phyloP scores from a whole-genome alignment of 2,113 vertebrate species.

The Gobiocypris rarus region DNA sequence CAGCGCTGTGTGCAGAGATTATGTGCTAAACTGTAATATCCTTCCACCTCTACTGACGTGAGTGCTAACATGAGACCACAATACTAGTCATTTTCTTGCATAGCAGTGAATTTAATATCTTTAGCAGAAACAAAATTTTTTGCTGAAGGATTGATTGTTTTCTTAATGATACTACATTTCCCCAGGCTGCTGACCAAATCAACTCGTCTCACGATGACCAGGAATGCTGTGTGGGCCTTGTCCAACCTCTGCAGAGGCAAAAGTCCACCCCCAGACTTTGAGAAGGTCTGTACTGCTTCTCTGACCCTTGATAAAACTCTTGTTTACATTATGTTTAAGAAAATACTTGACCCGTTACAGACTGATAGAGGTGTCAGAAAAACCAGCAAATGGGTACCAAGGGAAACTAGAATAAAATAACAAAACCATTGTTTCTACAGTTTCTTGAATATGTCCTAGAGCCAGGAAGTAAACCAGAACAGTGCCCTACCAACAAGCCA shows the following conservation, averaged over 20 bases:
- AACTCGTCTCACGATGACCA: slow-evolving; percentile 95
- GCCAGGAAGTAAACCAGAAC: too few relatives aligned
- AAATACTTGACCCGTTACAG: neutral
- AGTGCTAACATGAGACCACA: slow-evolving; percentile 66
- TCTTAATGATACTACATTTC: slow-evolving; percentile 23
- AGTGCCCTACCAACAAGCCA: too few relatives aligned
- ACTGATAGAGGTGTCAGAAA: too few relatives aligned
- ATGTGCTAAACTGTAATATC: slow-evolving; percentile 94
- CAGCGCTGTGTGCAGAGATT: slow-evolving; percentile 96
- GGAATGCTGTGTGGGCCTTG: slow-evolving; percentile 97
- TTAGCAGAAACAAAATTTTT: neutral
- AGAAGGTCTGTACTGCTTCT: slow-evolving; percentile 80
- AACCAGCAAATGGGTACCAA: too few relatives aligned
- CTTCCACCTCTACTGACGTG: slow-evolving; percentile 93
- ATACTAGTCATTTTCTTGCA: neutral
- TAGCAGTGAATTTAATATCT: neutral
- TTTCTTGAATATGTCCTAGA: too few relatives aligned
- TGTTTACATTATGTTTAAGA: neutral
- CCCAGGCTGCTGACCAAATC: slow-evolving; percentile 94
- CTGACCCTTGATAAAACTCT: neutral
- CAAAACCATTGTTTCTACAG: too few relatives aligned
- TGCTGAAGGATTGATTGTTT: neutral
- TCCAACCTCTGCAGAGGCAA: slow-evolving; percentile 98
- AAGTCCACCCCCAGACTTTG: slow-evolving; percentile 94
- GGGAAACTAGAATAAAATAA: too few relatives aligned